Conservation (phyloP, 2,113 vertebrate genomes). For the Forbesichthys papilliferus region DNA sequence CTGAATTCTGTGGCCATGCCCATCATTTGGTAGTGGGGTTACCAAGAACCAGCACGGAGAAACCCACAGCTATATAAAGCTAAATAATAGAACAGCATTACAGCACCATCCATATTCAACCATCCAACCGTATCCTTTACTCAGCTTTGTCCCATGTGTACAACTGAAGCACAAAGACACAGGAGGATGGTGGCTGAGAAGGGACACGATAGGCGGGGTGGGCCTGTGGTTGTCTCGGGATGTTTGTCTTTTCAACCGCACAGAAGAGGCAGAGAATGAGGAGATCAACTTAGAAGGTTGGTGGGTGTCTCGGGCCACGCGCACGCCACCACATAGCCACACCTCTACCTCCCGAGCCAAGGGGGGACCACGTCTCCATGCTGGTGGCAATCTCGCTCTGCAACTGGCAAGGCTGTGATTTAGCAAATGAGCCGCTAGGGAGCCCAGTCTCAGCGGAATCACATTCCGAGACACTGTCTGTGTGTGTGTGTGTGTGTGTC, state of each 20-base stretch:
- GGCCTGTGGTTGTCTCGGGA: constrained; percentile 21
- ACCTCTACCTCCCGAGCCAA: constrained; percentile 20
- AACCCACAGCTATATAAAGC: constrained; percentile 65
- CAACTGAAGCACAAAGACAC: constrained; percentile 63
- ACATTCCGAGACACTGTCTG: background rate
- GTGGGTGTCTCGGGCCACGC: constrained; percentile 4
- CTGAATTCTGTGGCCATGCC: constrained; percentile 34
- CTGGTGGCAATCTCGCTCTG: constrained; percentile 16
- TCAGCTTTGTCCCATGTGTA: constrained; percentile 48
- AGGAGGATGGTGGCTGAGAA: constrained; percentile 46
- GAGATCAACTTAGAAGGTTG: constrained; percentile 21
- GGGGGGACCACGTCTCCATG: constrained; percentile 33
- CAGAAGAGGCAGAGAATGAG: constrained; percentile 47
- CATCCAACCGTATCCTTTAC: no score
- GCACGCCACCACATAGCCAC: background rate
- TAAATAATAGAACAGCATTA: constrained; percentile 54
- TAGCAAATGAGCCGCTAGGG: constrained; percentile 61
- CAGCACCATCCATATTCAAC: background rate
- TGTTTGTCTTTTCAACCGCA: constrained; percentile 33
- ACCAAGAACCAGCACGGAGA: constrained; percentile 42
- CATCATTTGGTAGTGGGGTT: constrained; percentile 46
- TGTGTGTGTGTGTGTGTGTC: background rate
- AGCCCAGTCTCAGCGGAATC: constrained; percentile 40
- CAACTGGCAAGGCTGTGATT: constrained; percentile 49
- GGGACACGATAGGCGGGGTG: constrained; percentile 37